Evolutionary conservation across 30 jellyfish, hydroid and myxozoan genomes (phyloP), one percentile per base, ranked within the genome.

Genomic region (Aurelia coerulea): DNA sequence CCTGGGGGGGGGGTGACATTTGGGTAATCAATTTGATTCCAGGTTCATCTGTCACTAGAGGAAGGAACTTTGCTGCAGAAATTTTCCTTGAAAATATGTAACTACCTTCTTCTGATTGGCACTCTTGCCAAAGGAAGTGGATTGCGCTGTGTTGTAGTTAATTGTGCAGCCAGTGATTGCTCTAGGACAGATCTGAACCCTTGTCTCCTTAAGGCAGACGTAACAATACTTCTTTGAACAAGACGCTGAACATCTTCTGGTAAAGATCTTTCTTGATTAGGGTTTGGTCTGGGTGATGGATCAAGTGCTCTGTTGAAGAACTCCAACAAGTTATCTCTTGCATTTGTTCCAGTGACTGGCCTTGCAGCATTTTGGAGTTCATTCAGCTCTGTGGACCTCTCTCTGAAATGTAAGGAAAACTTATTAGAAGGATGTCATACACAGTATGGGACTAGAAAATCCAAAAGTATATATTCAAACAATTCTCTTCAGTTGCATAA

Each of bases 301-400:
- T 88, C 59, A 10, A 65, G 42, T 23, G 91, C 94, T 52, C 97
- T 58, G 65, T 69, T 58, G 78, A 93, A 93, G 66, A 93, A 93
- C 16, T 67, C 79, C 0, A 87, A 85, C 65, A 93, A 64, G 60
- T 68, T 93, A 1, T 83, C 91, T 58, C 98, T 79, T 32, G 98
- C 90, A 79, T 75, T 64, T 34, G 97, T 72, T 5, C 97, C 97
- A 54, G 98, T 87, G 53, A 88, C 97, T 31, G 95, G 89, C 31
- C 98, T 72, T 52, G 94, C 88, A 14, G 91, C 88, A 60, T 73
- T 91, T 60, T 88, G 98, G 62, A 93, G 81, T 42, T 88, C 86
- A 46, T 88, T 41, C 37, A 93, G 83, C 74, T 93, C 98, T 53
- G 85, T 75, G 14, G 87, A 64, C 58, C 98, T 39, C 62, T 93